Conservation (phyloP, 2,888 invertebrate species). For the Nasonia oneida region DNA sequence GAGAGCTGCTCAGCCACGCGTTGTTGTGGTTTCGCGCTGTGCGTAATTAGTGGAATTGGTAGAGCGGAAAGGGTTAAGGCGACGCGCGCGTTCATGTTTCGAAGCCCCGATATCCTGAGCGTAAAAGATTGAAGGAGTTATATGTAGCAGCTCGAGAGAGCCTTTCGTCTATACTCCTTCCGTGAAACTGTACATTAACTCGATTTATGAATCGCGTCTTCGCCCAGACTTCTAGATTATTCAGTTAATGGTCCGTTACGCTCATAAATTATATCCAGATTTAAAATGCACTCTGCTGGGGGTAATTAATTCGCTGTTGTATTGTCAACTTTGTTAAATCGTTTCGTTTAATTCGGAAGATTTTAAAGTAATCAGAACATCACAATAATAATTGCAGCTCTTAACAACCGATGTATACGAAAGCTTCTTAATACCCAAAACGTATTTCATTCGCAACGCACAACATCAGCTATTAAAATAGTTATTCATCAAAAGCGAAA, state of each 20-base stretch:
- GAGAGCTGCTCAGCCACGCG: not conserved
- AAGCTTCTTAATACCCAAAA: not conserved
- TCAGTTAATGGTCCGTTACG: not conserved
- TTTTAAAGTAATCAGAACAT: too few relatives aligned
- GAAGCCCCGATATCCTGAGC: conserved; percentile 6
- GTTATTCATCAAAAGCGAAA: not conserved
- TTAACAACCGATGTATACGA: too few relatives aligned
- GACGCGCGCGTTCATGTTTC: not conserved
- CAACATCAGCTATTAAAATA: not conserved
- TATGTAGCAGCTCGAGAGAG: not conserved
- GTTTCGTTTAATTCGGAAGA: too few relatives aligned
- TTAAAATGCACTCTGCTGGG: not conserved
- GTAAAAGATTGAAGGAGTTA: conserved; percentile 15
- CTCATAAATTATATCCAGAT: not conserved
- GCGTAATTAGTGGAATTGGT: conserved; percentile 45
- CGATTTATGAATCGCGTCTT: not conserved
- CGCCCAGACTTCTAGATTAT: not conserved
- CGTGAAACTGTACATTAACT: not conserved
- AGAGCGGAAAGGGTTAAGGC: conserved; percentile 31
- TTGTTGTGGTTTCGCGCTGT: not conserved
- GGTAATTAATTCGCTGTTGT: not conserved
- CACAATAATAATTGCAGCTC: too few relatives aligned
- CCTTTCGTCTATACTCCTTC: not conserved
- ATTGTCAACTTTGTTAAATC: not conserved
- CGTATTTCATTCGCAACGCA: not conserved